Conservation (phyloP, 2,113 vertebrate species). For the Ictalurus punctatus region DNA sequence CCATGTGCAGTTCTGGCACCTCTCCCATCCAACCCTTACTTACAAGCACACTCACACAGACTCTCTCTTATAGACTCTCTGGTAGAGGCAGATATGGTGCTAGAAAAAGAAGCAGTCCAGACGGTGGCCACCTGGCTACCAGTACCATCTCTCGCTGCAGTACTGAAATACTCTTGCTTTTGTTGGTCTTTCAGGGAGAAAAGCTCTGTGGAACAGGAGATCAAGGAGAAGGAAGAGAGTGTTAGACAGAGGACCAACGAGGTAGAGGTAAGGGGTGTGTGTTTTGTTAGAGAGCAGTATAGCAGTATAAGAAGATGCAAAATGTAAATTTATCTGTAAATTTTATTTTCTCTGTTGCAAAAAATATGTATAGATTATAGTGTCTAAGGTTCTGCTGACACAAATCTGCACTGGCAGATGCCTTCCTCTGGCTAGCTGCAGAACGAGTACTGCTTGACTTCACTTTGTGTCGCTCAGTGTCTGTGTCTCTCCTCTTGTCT, state of each 20-base stretch:
- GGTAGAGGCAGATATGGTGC: slow-evolving; percentile 71
- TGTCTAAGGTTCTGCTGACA: not conserved
- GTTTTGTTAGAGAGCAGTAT: not conserved
- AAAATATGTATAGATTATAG: not conserved
- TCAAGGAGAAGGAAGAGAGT: slow-evolving; percentile 93
- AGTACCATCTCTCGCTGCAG: slow-evolving; percentile 79
- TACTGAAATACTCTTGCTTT: slow-evolving; percentile 89
- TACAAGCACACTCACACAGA: not conserved
- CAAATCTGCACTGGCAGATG: not conserved
- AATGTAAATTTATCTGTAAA: not conserved
- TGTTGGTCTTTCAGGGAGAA: slow-evolving; percentile 98
- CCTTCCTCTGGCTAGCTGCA: not conserved
- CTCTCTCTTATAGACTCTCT: slow-evolving; percentile 17
- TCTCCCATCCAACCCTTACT: not conserved
- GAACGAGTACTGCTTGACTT: not conserved
- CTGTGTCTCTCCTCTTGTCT: not conserved
- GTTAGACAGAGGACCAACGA: slow-evolving; percentile 88
- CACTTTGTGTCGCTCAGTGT: not conserved
- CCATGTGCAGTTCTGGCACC: slow-evolving; percentile 40
- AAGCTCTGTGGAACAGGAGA: slow-evolving; percentile 91
- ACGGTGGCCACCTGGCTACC: slow-evolving; percentile 74
- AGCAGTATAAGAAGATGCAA: not conserved
- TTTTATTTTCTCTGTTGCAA: not conserved
- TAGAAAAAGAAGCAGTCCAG: slow-evolving; percentile 76
- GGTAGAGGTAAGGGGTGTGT: slow-evolving; percentile 83